Conservation (phyloP, 2,797 vertebrate species). For the Eurystomus glaucurus region DNA sequence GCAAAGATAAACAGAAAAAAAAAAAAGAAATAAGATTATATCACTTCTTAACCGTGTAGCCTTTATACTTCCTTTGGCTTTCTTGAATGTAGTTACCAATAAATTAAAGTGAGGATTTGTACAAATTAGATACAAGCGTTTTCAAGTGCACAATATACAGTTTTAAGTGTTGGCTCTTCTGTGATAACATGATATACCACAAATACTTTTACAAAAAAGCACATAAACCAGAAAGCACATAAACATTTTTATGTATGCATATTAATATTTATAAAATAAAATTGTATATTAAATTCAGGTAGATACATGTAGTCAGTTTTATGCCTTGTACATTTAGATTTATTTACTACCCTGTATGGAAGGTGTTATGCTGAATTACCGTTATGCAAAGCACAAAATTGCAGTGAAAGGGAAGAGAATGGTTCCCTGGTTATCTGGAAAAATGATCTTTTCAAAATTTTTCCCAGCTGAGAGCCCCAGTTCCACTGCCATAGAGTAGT, state of each 20-base stretch:
- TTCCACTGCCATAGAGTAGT: not conserved
- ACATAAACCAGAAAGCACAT: not conserved
- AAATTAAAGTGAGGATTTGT: not conserved
- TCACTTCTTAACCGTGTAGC: not conserved
- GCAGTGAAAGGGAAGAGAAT: not conserved
- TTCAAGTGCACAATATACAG: not conserved
- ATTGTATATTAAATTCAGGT: not conserved
- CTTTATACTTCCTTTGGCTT: not conserved
- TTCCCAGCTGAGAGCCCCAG: accelerated
- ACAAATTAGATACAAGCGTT: not conserved
- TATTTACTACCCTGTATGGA: not conserved
- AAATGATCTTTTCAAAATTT: not conserved
- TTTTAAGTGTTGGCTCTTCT: not conserved
- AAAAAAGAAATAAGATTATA: not conserved
- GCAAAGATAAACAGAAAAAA: not conserved
- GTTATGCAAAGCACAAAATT: not conserved
- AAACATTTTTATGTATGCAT: not conserved
- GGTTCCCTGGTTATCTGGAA: not conserved
- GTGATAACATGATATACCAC: not conserved
- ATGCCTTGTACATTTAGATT: not conserved
- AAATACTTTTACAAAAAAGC: not conserved
- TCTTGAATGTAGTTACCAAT: not conserved
- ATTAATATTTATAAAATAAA: not conserved
- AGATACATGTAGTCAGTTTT: not conserved
- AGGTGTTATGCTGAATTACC: not conserved